Base-by-base conservation (phyloP, 1,140 invertebrate species). In the Tyrophagus putrescentiae region DNA sequence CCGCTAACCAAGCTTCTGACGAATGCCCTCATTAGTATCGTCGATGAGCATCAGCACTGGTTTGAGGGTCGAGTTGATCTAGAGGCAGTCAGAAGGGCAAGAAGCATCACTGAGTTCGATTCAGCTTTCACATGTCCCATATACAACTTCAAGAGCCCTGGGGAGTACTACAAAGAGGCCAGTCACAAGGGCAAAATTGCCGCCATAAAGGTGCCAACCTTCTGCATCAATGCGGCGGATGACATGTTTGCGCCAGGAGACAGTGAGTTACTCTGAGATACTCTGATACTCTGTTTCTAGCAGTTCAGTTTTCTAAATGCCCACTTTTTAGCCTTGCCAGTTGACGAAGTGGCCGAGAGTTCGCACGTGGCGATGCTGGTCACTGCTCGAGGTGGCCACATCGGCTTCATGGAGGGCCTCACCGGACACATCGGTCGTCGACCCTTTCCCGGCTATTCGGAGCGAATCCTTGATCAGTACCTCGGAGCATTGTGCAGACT, bases 71-170 rank as follows among this genome's bases (percentile, higher is more conserved):
- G 70, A 57, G 65, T 71, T 59, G 68, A 72, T 63, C 62, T 72
- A 29, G 66, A 74, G 13, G 68, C 70, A 65, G 68, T 73, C 11
- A 48, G 70, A 6, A 65, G 71, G 67, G 82, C 81, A 66, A 78
- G 77, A 68, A 84, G 84, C 0, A 81, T 91, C 57, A 77, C 83
- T 64, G 82, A 89, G 69, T 90, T 91, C 73, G 87, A 91, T 73
- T 75, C 78, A 9, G 72, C 79, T 34, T 89, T 88, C 69, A 90
- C 86, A n/a, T 76, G 79, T 13, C 80, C 80, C 62, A 82, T 87
- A 69, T 90, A 89, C 75, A 85, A 85, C 0, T 90, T 83, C 69
- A 75, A 78, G 60, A 78, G 81, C 62, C 82, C 82, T 33, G 79
- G 85, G 21, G 82, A 84, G 33, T 92, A 91, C 70, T 91, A 92